phyloP scores from a whole-genome alignment of 2,797 vertebrate genomes.

The Manis javanica region DNA sequence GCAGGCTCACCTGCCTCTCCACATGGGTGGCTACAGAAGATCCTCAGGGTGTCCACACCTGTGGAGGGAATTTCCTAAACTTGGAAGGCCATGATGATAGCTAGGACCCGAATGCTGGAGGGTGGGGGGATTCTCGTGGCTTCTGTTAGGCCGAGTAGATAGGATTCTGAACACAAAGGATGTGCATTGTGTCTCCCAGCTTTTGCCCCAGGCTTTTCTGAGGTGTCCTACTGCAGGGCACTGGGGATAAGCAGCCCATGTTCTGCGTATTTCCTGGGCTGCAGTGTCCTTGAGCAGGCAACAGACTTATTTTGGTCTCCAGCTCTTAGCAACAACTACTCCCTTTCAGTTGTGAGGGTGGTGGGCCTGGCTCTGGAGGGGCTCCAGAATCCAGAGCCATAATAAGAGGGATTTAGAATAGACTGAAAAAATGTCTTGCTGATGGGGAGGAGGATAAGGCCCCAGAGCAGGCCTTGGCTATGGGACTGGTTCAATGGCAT shows the following conservation, averaged over 20 bases:
- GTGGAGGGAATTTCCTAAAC: not conserved
- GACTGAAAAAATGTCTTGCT: not conserved
- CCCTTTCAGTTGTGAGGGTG: not conserved
- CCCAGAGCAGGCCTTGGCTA: not conserved
- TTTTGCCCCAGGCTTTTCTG: constrained; percentile 1
- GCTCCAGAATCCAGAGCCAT: not conserved
- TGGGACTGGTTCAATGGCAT: not conserved
- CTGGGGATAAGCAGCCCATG: not conserved
- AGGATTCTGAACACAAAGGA: not conserved
- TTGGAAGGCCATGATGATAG: not conserved
- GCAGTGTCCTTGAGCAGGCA: not conserved
- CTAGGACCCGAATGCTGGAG: not conserved
- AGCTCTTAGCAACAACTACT: not conserved
- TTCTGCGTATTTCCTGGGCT: not conserved
- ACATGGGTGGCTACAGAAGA: not conserved
- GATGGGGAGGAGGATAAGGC: not conserved
- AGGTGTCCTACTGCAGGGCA: not conserved
- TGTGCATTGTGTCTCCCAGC: not conserved
- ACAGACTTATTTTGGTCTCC: not conserved
- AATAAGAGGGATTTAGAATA: not conserved
- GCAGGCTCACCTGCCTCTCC: not conserved
- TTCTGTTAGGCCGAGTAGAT: not conserved
- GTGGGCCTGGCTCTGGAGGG: not conserved
- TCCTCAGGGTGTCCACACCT: not conserved
- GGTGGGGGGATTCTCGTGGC: not conserved